Percentiles rank a stretch among this genome's conserved stretches.
phyloP scores from a whole-genome alignment of 2,113 vertebrate species.

The Psophia crepitans region DNA sequence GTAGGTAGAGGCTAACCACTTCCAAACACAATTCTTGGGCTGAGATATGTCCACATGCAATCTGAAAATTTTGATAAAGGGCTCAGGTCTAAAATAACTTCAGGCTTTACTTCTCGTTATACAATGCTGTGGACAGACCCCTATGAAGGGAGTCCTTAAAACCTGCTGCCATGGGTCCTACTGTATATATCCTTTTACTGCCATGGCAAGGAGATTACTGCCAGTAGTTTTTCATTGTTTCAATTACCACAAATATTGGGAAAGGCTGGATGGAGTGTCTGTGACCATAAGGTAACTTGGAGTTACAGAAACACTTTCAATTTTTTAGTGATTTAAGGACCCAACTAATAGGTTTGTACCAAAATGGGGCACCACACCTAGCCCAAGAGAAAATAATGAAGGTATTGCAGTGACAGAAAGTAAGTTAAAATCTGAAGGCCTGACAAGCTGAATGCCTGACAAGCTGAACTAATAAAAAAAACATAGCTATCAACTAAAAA shows the following conservation, averaged over 20 bases:
- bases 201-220: neutral
- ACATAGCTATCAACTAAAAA: neutral
- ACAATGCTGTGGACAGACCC: neutral
- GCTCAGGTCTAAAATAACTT: neutral
- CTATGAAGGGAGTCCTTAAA: neutral
- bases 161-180: neutral
- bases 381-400: neutral
- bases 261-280: neutral
- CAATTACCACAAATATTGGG: neutral
- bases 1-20: neutral
- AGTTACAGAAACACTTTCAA: neutral
- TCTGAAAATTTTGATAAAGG: neutral
- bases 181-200: neutral
- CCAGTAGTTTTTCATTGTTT: neutral
- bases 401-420: neutral
- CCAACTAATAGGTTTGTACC: neutral
- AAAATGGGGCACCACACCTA: neutral
- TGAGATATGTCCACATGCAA: neutral
- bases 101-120: neutral
- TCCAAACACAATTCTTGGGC: neutral
- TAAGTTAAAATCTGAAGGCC: neutral
- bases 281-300: neutral
- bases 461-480: neutral
- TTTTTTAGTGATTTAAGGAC: neutral
- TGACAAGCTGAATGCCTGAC: neutral